Evolutionary conservation across 2,797 vertebrate genomes (phyloP).

Genomic region (Anisognathus igniventris): DNA sequence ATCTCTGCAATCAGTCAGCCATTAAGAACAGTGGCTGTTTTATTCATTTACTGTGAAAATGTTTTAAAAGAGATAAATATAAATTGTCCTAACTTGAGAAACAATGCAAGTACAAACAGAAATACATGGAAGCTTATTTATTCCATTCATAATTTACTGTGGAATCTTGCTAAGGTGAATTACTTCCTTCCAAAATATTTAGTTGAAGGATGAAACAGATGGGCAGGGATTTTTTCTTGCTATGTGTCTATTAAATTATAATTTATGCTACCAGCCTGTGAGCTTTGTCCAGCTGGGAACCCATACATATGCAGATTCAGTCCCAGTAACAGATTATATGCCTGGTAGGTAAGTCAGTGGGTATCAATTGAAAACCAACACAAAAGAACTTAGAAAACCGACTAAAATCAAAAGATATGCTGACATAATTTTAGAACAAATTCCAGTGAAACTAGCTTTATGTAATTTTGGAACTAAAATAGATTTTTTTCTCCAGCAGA

Average conservation of each 20-base stretch:
- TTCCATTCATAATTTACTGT: not conserved
- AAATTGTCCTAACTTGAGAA: not conserved
- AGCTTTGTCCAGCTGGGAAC: not conserved
- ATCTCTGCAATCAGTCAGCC: not conserved
- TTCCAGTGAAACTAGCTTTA: not conserved
- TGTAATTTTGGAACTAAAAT: not conserved
- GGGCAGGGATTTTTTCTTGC: not conserved
- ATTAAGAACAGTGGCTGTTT: not conserved
- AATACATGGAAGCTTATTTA: not conserved
- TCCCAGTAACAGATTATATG: not conserved
- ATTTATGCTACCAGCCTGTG: not conserved
- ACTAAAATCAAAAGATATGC: not conserved
- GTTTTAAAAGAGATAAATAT: not conserved
- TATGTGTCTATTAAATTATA: slow-evolving; percentile 18
- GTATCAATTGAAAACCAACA: not conserved
- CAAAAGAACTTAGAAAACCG: not conserved
- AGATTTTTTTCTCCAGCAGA: not conserved
- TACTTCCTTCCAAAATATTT: slow-evolving; percentile 37
- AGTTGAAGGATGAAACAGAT: slow-evolving; percentile 38
- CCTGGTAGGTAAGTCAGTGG: not conserved
- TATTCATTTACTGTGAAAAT: not conserved
- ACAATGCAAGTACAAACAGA: not conserved
- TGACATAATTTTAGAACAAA: not conserved
- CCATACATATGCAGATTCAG: not conserved
- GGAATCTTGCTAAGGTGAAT: slow-evolving; percentile 3